Evolutionary conservation across 1,140 invertebrate genomes (phyloP).

Genomic region (Apolygus lucorum): DNA sequence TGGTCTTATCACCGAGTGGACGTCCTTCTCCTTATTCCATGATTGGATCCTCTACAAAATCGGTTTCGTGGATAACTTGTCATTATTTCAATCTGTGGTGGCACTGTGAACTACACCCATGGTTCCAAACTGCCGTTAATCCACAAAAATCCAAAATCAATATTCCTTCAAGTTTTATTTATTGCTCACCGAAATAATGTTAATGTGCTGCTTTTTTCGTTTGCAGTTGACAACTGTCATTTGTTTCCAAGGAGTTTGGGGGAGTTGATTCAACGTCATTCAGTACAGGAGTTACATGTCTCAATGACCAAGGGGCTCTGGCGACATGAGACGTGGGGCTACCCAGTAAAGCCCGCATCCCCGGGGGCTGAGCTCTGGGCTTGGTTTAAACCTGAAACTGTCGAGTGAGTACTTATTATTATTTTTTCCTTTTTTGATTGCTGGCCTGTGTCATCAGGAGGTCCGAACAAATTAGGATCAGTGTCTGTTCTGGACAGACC

Average conservation of each 20-base stretch:
- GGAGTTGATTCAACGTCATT: conserved; percentile 77
- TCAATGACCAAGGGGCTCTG: conserved; percentile 87
- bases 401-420: conserved; percentile 37
- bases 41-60: too few relatives aligned
- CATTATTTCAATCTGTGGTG: too few relatives aligned
- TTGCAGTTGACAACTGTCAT: conserved; percentile 53
- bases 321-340: conserved; percentile 88
- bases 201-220: too few relatives aligned
- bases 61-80: too few relatives aligned
- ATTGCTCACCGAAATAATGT: conserved; percentile 22
- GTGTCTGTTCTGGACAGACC: too few relatives aligned
- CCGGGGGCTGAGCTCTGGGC: conserved; percentile 88
- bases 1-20: too few relatives aligned
- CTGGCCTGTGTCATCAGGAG: too few relatives aligned
- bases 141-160: conserved; percentile 13
- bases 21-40: too few relatives aligned
- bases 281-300: conserved; percentile 83
- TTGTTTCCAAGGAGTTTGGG: conserved; percentile 83
- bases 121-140: too few relatives aligned
- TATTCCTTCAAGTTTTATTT: conserved; percentile 18
- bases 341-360: conserved; percentile 74
- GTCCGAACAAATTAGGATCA: too few relatives aligned
- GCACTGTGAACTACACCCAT: too few relatives aligned
- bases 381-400: conserved; percentile 64
- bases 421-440: background rate